phyloP scores from a whole-genome alignment of 1,140 invertebrate genomes.

The Euborellia annulipes region DNA sequence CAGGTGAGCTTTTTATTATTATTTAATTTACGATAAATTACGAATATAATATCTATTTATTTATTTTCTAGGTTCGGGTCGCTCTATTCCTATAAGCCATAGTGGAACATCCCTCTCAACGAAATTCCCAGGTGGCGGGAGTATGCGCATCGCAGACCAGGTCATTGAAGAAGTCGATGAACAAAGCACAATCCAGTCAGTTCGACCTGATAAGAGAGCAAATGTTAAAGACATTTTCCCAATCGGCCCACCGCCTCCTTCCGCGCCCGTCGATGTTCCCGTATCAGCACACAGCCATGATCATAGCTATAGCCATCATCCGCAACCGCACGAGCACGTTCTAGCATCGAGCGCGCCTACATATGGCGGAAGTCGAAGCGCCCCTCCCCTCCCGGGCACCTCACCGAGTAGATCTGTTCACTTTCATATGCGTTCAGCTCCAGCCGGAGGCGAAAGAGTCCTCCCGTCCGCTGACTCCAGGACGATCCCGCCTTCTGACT shows the following conservation, averaged over 20 bases:
- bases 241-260: slow-evolving; percentile 1
- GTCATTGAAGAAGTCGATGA: slow-evolving; percentile 72
- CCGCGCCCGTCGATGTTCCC: slow-evolving; percentile 6
- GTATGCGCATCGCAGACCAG: slow-evolving; percentile 52
- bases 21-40: no score
- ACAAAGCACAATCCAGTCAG: slow-evolving; percentile 58
- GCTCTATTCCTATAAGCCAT: no score
- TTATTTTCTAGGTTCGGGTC: no score
- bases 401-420: slow-evolving; percentile 8
- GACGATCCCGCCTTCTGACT: slow-evolving; percentile 12
- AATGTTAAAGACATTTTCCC: slow-evolving; percentile 30
- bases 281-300: no score
- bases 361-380: background rate
- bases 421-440: background rate
- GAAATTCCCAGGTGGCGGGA: slow-evolving; percentile 28
- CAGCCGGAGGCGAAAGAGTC: slow-evolving; percentile 2
- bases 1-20: no score
- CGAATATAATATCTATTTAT: no score
- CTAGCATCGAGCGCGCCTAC: no score
- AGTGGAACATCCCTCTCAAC: slow-evolving; percentile 4
- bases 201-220: slow-evolving; percentile 33
- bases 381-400: slow-evolving; percentile 6
- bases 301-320: no score
- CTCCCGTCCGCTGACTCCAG: slow-evolving; percentile 12
- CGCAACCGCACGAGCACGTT: no score